Conservation (phyloP, 2,113 vertebrate genomes). For the Leiothrix lutea region DNA sequence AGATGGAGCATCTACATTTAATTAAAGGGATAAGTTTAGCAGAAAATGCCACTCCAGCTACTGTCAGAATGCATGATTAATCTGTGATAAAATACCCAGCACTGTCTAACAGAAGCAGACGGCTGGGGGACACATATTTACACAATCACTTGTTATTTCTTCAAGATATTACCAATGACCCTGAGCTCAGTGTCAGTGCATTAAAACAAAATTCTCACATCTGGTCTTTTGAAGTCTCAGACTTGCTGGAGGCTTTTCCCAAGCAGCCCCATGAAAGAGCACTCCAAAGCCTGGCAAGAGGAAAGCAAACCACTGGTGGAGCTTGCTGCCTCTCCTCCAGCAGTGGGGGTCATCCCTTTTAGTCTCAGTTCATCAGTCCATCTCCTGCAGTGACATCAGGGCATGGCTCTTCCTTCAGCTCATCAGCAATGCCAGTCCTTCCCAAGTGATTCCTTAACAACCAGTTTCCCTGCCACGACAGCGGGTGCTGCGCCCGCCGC, state of each 20-base stretch:
- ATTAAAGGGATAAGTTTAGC: slow-evolving; percentile 67
- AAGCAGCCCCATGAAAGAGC: background rate
- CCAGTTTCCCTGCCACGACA: background rate
- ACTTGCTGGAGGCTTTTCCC: slow-evolving; percentile 15
- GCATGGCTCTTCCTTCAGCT: background rate
- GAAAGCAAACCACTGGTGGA: background rate
- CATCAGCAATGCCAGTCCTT: background rate
- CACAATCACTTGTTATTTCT: slow-evolving; percentile 60
- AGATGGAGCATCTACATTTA: slow-evolving; percentile 63
- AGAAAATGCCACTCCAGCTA: slow-evolving; percentile 48
- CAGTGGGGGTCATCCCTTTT: background rate
- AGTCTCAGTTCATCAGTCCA: background rate
- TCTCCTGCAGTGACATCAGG: background rate
- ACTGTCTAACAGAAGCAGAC: slow-evolving; percentile 43
- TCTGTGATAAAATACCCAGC: slow-evolving; percentile 65
- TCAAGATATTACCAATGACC: slow-evolving; percentile 60
- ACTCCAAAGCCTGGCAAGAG: background rate
- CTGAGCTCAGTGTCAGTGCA: slow-evolving; percentile 24
- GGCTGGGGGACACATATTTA: slow-evolving; percentile 44
- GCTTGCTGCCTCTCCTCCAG: background rate
- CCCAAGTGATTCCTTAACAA: background rate
- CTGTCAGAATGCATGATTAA: slow-evolving; percentile 74
- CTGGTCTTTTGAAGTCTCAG: slow-evolving; percentile 8
- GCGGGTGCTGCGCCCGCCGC: background rate
- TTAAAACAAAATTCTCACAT: slow-evolving; percentile 35